Evolutionary conservation across 2,113 vertebrate genomes (phyloP), one percentile per base, ranked within the genome.

Genomic region (Thamnaconus septentrionalis): DNA sequence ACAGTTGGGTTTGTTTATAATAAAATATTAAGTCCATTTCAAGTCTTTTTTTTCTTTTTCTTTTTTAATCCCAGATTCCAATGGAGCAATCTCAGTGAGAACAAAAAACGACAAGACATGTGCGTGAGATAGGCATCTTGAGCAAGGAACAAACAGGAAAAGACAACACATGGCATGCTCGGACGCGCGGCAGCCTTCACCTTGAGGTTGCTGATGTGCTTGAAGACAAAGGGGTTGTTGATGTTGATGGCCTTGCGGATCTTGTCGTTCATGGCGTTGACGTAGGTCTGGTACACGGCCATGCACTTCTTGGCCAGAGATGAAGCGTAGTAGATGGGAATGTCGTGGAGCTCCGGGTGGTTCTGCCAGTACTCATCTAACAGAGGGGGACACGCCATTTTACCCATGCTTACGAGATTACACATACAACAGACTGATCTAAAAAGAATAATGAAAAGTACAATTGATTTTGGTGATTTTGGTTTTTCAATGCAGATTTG

Each of bases 321-420:
- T 0, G 96, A 99, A 0, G 97, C 97, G 0, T 99, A 99, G 79
- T 99, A 99, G 75, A 99, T 98, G 2, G 97, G 97, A 56, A 98
- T 98, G 69, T 98, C 97, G 0, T 99, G 97, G 18, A 99, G 96
- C 56, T 98, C 97, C 0, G 97, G 97, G 72, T 98, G 97, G 86
- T 99, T 99, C 90, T 98, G 96, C 97, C 97, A 99, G 85, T 99
- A 98, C 76, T 99, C 97, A 55, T 98, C 97, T 99, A 69, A 9
- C 78, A 42, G 18, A n/a, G 49, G 48, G n/a, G 64, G 54, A 63
- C 8, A 71, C 0, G 49, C 8, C 5, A 1, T 56, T 7, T 3
- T 31, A 31, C 18, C 18, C 18, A 31, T 2, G 18, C 18, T 47
- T 3, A 4, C 1, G 10, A 31, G 18, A 41, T 31, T 43, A n/a